Conservation (phyloP, 1,140 invertebrate genomes). For the Macrobrachium nipponense region DNA sequence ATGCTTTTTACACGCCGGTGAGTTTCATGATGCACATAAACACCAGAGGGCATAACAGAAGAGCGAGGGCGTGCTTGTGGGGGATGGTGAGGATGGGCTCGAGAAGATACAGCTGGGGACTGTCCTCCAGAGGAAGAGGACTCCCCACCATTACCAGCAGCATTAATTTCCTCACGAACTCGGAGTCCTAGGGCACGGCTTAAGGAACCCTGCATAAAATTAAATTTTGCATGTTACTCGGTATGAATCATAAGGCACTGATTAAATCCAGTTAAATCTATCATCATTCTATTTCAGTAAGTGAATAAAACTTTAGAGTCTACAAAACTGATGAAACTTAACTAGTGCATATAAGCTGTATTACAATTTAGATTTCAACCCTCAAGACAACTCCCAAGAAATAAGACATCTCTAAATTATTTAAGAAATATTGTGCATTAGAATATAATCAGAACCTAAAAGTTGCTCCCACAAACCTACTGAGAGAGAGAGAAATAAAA, state of each 20-base stretch:
- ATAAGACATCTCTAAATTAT: too few relatives aligned
- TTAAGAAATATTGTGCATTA: too few relatives aligned
- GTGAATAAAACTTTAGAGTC: too few relatives aligned
- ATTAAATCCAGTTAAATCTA: too few relatives aligned
- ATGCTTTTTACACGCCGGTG: slow-evolving; percentile 80
- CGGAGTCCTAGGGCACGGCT: slow-evolving; percentile 80
- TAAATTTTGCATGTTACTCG: background rate
- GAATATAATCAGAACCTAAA: too few relatives aligned
- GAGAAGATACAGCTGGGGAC: slow-evolving; percentile 27
- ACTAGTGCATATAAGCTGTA: too few relatives aligned
- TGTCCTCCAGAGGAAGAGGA: slow-evolving; percentile 48
- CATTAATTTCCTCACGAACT: slow-evolving; percentile 62
- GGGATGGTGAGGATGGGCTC: slow-evolving; percentile 28
- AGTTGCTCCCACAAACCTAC: too few relatives aligned
- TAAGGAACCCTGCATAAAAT: slow-evolving; percentile 77
- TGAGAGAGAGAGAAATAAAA: too few relatives aligned
- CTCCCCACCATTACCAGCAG: slow-evolving; percentile 42
- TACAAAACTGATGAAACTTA: too few relatives aligned
- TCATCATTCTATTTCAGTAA: too few relatives aligned
- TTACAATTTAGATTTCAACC: too few relatives aligned
- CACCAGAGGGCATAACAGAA: slow-evolving; percentile 62
- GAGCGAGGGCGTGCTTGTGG: slow-evolving; percentile 63
- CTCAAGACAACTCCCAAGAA: too few relatives aligned
- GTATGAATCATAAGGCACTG: background rate
- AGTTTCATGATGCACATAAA: slow-evolving; percentile 67